Conservation (phyloP, 2,797 vertebrate genomes). For the Lacerta bilineata region DNA sequence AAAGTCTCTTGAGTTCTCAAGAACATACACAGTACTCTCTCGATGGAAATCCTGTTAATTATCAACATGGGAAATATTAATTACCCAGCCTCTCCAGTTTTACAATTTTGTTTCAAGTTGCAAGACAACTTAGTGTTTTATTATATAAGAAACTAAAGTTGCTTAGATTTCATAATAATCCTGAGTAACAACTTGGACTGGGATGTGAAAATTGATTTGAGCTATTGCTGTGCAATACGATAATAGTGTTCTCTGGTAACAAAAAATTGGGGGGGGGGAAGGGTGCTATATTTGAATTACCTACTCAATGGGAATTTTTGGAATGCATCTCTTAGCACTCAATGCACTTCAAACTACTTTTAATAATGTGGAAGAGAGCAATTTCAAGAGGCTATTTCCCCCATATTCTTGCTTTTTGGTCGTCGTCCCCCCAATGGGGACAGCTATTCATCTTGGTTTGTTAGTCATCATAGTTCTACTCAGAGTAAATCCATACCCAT, state of each 20-base stretch:
- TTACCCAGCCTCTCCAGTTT: conserved; percentile 39
- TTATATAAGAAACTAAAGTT: conserved; percentile 68
- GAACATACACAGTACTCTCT: conserved; percentile 29
- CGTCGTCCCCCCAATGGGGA: background rate
- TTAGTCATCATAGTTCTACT: too few species aligned
- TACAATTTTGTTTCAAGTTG: conserved; percentile 60
- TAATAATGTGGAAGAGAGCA: background rate
- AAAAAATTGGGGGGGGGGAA: conserved; percentile 65
- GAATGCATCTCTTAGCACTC: background rate
- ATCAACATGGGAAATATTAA: conserved; percentile 63
- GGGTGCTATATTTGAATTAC: conserved; percentile 30
- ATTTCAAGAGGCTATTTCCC: background rate
- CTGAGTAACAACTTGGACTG: conserved; percentile 65
- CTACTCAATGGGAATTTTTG: background rate
- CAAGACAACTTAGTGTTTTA: conserved; percentile 69
- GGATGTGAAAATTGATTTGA: conserved; percentile 76
- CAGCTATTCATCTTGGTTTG: background rate
- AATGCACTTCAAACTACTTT: background rate
- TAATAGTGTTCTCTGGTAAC: background rate
- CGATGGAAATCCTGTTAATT: conserved; percentile 58
- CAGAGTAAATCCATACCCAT: too few species aligned
- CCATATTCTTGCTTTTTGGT: background rate
- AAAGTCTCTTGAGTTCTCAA: conserved; percentile 64
- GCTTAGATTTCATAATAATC: conserved; percentile 68
- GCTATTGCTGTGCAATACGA: conserved; percentile 49